Percentiles rank a stretch among this genome's conserved stretches.
These are phyloP conservation scores for Cephalopterus ornatus DNA, from an alignment of 2,113 vertebrate species.

Conservation along the genomic window DNA sequence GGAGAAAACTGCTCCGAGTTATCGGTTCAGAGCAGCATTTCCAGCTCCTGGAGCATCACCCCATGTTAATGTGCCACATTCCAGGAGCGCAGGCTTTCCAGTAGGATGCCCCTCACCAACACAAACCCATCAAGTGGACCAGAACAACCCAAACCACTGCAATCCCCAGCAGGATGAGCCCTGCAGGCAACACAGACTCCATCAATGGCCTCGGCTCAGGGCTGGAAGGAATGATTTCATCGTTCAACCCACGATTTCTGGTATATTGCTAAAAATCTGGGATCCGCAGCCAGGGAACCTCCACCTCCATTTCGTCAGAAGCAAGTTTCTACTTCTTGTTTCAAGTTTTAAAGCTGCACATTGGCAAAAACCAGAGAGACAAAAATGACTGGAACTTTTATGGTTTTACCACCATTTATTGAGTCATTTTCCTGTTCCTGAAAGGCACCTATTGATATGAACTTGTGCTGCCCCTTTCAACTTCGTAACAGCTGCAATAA, in stretches of 20 bases:
- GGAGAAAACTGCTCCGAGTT: not conserved
- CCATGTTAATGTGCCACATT: rapidly evolving
- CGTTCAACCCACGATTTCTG: not conserved
- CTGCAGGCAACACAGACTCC: not conserved
- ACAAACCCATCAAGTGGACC: not conserved
- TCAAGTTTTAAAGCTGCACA: not conserved
- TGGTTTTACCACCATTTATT: not conserved
- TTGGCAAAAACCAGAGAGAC: not conserved
- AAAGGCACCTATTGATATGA: not conserved
- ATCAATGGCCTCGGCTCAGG: not conserved
- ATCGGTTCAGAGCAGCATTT: not conserved
- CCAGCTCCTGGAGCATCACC: not conserved
- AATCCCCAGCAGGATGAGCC: not conserved
- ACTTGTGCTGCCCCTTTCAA: not conserved
- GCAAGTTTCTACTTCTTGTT: not conserved
- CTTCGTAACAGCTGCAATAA: not conserved
- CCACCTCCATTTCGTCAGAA: not conserved
- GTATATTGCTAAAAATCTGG: not conserved
- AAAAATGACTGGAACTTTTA: rapidly evolving
- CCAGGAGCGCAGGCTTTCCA: not conserved
- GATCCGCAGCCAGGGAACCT: not conserved
- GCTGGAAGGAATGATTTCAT: not conserved
- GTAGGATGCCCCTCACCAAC: not conserved
- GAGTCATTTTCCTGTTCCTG: not conserved
- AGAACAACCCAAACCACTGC: not conserved